Evolutionary conservation across 2,113 vertebrate genomes (phyloP).

Genomic region (Astur gentilis): DNA sequence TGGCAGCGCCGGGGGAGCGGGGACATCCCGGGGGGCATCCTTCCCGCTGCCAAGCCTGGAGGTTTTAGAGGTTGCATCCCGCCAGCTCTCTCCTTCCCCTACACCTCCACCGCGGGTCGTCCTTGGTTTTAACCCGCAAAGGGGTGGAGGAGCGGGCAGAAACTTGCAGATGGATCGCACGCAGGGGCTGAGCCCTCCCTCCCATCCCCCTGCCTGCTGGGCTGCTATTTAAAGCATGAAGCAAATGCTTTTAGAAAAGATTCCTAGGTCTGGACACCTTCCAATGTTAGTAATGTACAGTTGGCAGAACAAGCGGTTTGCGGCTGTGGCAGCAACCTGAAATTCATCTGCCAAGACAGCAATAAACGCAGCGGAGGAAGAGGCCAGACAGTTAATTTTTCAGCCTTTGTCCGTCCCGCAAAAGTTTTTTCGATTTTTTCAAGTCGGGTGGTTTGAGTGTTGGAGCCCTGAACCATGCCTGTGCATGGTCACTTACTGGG

Average conservation of each 20-base stretch:
- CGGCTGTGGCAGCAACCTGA: constrained; percentile 52
- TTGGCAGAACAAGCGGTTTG: constrained; percentile 58
- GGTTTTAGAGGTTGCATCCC: background rate
- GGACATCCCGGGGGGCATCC: background rate
- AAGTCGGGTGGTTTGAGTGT: background rate
- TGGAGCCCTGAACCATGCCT: background rate
- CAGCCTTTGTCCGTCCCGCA: background rate
- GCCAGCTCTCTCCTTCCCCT: background rate
- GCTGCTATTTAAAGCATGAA: constrained; percentile 54
- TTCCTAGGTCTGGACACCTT: constrained; percentile 39
- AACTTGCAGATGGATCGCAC: background rate
- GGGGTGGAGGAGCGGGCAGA: background rate
- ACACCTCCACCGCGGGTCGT: accelerated
- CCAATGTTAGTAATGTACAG: constrained; percentile 61
- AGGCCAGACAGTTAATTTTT: constrained; percentile 40
- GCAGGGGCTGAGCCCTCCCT: background rate
- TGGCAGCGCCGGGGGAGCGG: background rate
- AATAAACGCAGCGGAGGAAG: constrained; percentile 16
- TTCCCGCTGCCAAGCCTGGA: background rate
- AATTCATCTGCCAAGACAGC: constrained; percentile 57
- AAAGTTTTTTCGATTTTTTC: background rate
- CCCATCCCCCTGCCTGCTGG: constrained; percentile 21
- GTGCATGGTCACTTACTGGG: accelerated
- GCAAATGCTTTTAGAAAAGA: constrained; percentile 50
- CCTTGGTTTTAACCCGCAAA: background rate